Conservation (phyloP, 2,113 vertebrate genomes). For the Plecotus auritus region DNA sequence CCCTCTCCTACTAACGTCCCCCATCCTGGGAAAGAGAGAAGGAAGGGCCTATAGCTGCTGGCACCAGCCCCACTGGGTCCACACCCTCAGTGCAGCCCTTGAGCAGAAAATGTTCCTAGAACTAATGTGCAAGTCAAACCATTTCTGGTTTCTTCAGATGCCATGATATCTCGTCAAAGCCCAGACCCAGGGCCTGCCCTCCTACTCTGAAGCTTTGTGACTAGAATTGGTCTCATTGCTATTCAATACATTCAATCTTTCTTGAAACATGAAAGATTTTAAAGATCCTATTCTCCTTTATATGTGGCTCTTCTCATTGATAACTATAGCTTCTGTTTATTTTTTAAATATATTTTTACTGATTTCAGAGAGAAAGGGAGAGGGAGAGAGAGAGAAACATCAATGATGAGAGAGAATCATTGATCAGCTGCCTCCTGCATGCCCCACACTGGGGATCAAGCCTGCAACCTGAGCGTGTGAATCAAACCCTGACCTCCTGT, state of each 20-base stretch:
- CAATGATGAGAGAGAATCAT: neutral
- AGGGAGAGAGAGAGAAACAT: too few relatives aligned
- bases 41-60: neutral
- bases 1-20: neutral
- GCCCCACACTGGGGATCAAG: neutral
- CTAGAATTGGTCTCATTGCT: neutral
- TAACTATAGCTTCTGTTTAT: neutral
- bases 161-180: neutral
- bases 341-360: neutral
- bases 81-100: constrained; percentile 29
- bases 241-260: neutral
- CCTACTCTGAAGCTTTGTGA: neutral
- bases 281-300: neutral
- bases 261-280: neutral
- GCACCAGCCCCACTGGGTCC: neutral
- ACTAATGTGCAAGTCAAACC: neutral
- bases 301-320: neutral
- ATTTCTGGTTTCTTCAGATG: neutral
- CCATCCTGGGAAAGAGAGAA: neutral
- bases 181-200: neutral
- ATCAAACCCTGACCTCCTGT: neutral
- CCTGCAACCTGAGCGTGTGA: too few relatives aligned
- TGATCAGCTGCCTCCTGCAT: neutral
- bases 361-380: neutral
- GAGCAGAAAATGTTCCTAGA: constrained; percentile 34